Percentiles rank a stretch among this genome's conserved stretches.
These are phyloP conservation scores for Drosophila eugracilis DNA, from an alignment of 1,140 invertebrate genomes.

Conservation along the genomic window DNA sequence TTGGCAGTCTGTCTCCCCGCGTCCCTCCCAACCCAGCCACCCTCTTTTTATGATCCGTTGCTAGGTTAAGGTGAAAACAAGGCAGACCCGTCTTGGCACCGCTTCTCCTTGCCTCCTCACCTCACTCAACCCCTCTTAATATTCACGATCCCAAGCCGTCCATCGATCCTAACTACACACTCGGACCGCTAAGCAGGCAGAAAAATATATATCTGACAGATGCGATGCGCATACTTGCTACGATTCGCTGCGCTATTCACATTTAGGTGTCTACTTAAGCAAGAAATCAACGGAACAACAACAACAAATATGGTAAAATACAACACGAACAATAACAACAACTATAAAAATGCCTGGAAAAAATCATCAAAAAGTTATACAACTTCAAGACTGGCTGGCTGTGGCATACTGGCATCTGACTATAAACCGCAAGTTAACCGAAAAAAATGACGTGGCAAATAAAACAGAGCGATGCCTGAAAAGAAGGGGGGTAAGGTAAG, in stretches of 20 bases:
- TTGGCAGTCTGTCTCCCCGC: conserved; percentile 76
- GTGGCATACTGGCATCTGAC: conserved; percentile 52
- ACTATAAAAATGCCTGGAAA: conserved; percentile 44
- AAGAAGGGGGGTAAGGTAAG: conserved; percentile 26
- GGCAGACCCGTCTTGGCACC: conserved; percentile 41
- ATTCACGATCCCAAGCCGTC: conserved; percentile 31
- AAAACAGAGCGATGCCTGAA: conserved; percentile 70
- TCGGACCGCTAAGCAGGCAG: conserved; percentile 69
- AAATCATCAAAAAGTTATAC: conserved; percentile 78
- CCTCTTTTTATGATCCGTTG: conserved; percentile 30
- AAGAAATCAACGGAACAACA: conserved; percentile 52
- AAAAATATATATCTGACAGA: conserved; percentile 82
- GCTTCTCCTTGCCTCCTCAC: conserved; percentile 4
- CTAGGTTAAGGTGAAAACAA: conserved; percentile 79
- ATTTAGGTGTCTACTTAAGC: conserved; percentile 83
- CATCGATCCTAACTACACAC: conserved; percentile 80
- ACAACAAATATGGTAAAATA: conserved; percentile 28
- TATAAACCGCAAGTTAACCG: conserved; percentile 61
- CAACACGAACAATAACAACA: conserved; percentile 34
- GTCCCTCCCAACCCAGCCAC: too few species aligned
- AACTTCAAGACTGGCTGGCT: conserved; percentile 53
- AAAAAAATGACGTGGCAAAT: conserved; percentile 78
- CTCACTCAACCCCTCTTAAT: background rate
- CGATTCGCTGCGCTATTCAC: conserved; percentile 82
- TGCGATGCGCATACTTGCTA: conserved; percentile 75